phyloP scores from a whole-genome alignment of 1,140 invertebrate species.

The Trinorchestia longiramus region DNA sequence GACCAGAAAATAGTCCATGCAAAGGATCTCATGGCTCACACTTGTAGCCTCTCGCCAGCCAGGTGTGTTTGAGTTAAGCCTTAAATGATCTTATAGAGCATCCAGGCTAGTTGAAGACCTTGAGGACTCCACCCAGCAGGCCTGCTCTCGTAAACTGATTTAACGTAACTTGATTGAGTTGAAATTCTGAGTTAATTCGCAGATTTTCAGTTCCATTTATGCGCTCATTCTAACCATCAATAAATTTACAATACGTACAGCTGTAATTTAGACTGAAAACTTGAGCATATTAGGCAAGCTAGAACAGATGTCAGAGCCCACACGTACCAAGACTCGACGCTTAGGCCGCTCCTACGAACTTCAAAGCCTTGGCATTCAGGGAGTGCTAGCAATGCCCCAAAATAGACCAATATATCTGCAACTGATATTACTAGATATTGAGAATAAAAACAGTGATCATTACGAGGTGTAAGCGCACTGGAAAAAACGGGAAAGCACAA shows the following conservation, averaged over 20 bases:
- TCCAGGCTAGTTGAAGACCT: neutral
- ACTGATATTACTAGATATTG: neutral
- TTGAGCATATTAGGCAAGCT: neutral
- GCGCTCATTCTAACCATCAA: neutral
- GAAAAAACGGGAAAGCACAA: neutral
- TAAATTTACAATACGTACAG: neutral
- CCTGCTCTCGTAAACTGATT: neutral
- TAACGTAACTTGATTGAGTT: neutral
- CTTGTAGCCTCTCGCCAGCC: neutral
- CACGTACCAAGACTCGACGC: neutral
- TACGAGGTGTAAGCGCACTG: neutral
- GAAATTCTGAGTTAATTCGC: neutral
- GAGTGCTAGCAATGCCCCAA: neutral
- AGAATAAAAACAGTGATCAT: neutral
- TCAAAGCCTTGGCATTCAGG: neutral
- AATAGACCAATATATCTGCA: neutral
- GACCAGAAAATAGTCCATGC: neutral
- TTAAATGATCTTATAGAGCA: constrained; percentile 34
- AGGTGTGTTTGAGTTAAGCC: constrained; percentile 9
- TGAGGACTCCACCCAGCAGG: constrained; percentile 3
- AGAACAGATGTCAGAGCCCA: neutral
- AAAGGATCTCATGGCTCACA: neutral
- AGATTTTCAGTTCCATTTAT: neutral
- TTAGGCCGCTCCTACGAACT: neutral
- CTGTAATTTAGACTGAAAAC: neutral